Base-by-base conservation (phyloP, 2,113 vertebrate genomes). In the Alligator mississippiensis region DNA sequence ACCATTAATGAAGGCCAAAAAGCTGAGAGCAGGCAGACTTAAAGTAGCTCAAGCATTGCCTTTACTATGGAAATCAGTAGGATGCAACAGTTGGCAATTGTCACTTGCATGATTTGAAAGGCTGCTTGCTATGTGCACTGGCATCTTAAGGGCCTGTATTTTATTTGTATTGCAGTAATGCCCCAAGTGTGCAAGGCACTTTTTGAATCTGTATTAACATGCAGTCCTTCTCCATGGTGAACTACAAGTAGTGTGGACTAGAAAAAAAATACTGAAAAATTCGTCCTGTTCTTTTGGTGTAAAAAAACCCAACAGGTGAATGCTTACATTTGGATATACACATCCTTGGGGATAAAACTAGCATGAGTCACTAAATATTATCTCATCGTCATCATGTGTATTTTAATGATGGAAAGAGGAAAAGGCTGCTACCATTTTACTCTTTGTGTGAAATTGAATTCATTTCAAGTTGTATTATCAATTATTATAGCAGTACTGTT, bases 81-180 rank as follows among this genome's bases (percentile, higher is more conserved):
- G 47, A 47, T 47, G 47, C 47, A 47, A 47, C 47, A 47, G 47
- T 47, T 47, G 47, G 47, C 47, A 47, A 47, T 47, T 47, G 47
- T 8, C 47, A 47, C 47, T 89, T 76, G 19, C 28, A 80, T 47
- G 27, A 55, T 47, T 28, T 61, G 11, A 72, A 60, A 66, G 34
- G 57, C 54, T 58, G 64, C 38, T 78, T 59, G 22, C 64, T 76
- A 89, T 47, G 55, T 30, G 9, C 47, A 47, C 47, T 2, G 6
- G 47, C 47, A 47, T 47, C 47, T 47, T 47, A 47, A 82, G 58
- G 55, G 34, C 62, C 27, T n/a, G 24, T 59, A 74, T 84, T 80
- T 95, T 94, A 79, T 91, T 83, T 74, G 64, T 64, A 82, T 84
- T 72, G 4, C 34, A 87, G 21, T 92, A 77, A 64, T 92, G 60